Evolutionary conservation across 2,888 invertebrate species (phyloP).

Genomic region (Alentia gelatinosa): DNA sequence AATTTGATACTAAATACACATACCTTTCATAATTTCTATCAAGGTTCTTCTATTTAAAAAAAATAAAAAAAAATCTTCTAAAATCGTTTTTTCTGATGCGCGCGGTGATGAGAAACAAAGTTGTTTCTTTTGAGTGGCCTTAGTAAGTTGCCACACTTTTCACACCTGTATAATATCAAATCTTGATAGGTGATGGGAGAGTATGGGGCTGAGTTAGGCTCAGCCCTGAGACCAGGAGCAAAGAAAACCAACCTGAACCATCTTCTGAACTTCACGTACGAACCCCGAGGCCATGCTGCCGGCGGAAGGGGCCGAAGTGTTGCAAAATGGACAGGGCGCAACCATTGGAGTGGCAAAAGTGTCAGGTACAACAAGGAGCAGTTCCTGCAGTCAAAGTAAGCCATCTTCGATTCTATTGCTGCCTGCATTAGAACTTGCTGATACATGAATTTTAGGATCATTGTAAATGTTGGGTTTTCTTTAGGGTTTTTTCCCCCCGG

Average conservation of each 20-base stretch:
- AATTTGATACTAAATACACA: no score
- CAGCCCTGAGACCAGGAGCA: constrained; percentile 90
- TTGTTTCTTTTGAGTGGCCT: no score
- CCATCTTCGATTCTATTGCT: background rate
- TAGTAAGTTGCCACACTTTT: no score
- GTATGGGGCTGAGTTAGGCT: constrained; percentile 86
- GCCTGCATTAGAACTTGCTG: no score
- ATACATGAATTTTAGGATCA: no score
- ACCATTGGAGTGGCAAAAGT: constrained; percentile 63
- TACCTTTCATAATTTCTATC: no score
- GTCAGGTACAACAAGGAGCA: constrained; percentile 93
- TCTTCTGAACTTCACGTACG: constrained; percentile 94
- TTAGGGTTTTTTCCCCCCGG: no score
- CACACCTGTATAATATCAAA: no score
- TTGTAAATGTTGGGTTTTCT: background rate
- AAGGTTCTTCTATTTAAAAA: no score
- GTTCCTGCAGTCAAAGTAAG: constrained; percentile 95
- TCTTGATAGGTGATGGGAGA: constrained; percentile 55
- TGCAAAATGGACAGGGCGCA: constrained; percentile 62
- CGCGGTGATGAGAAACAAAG: no score
- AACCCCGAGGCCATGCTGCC: constrained; percentile 82
- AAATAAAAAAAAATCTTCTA: no score
- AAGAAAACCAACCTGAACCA: constrained; percentile 91
- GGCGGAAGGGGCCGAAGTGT: constrained; percentile 61
- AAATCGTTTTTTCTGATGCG: no score